A percentile compares a stretch with the other conserved stretches of the same genome.
Evolutionary conservation across 2,888 invertebrate genomes (phyloP).

Genomic region (Sminthurinus aureus): DNA sequence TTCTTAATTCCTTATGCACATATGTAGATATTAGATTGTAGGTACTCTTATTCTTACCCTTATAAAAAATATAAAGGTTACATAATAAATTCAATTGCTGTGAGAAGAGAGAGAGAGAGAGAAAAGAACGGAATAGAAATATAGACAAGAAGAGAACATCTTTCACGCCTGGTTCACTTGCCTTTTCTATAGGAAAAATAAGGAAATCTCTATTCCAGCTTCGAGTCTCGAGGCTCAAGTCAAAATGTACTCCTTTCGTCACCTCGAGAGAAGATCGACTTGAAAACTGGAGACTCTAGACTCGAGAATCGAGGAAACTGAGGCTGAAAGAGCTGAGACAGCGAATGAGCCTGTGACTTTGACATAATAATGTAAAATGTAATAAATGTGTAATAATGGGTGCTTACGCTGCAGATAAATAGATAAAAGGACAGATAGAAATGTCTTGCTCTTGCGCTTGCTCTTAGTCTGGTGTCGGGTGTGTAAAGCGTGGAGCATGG

Average conservation of each 20-base stretch:
- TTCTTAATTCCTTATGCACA: background rate
- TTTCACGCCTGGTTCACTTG: background rate
- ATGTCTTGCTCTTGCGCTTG: no score
- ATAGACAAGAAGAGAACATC: slow-evolving; percentile 6
- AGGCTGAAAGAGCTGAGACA: background rate
- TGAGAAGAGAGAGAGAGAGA: background rate
- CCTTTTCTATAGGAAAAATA: background rate
- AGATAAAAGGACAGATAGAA: no score
- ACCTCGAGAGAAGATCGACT: background rate
- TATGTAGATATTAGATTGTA: no score
- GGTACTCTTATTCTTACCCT: background rate
- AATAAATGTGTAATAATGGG: no score
- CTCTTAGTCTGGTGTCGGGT: no score
- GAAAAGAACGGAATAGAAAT: background rate
- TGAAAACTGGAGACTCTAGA: background rate
- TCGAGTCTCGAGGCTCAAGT: background rate
- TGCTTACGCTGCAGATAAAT: no score
- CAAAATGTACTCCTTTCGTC: slow-evolving; percentile 5
- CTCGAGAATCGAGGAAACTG: background rate
- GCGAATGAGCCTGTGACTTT: background rate
- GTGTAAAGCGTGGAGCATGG: no score
- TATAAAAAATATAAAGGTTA: slow-evolving; percentile 13
- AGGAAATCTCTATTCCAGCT: background rate
- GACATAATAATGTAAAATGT: no score
- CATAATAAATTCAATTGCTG: slow-evolving; percentile 31